Conservation (phyloP, 2,797 vertebrate species). For the Enteromius anoplus region DNA sequence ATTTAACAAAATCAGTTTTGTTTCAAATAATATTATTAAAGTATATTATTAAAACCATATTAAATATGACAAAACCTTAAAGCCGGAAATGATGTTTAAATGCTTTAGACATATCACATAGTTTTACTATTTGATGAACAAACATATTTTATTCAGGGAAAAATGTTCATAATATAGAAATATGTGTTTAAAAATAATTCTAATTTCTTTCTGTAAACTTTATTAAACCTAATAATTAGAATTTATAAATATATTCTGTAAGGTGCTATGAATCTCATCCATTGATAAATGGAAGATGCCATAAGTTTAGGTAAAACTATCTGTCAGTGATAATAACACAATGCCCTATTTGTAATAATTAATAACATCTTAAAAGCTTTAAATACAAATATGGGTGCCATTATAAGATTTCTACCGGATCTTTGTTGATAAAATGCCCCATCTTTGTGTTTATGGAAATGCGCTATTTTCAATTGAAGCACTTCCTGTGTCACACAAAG, state of each 20-base stretch:
- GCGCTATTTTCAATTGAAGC: constrained; percentile 61
- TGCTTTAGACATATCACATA: neutral
- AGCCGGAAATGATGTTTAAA: neutral
- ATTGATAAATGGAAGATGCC: constrained; percentile 4
- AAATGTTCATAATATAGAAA: neutral
- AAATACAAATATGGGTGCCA: constrained; percentile 44
- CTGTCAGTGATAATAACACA: constrained; percentile 24
- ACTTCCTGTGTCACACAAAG: constrained; percentile 65
- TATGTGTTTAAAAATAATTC: neutral
- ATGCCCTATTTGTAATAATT: constrained; percentile 36
- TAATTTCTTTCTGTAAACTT: neutral
- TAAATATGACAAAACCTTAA: neutral
- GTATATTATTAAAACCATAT: neutral
- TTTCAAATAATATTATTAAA: neutral
- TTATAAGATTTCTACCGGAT: constrained; percentile 44
- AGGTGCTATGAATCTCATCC: neutral
- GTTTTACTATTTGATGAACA: neutral
- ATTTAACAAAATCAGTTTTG: neutral
- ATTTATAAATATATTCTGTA: neutral
- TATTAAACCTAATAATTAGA: neutral
- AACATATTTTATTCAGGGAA: neutral
- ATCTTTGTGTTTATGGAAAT: constrained; percentile 66
- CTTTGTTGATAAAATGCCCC: constrained; percentile 58
- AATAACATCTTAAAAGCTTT: constrained; percentile 22
- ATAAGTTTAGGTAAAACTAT: neutral